Percentiles rank a stretch among this genome's conserved stretches.
These are phyloP conservation scores for Zaprionus ghesquierei DNA, from an alignment of 1,140 invertebrate genomes.

Conservation along the genomic window DNA sequence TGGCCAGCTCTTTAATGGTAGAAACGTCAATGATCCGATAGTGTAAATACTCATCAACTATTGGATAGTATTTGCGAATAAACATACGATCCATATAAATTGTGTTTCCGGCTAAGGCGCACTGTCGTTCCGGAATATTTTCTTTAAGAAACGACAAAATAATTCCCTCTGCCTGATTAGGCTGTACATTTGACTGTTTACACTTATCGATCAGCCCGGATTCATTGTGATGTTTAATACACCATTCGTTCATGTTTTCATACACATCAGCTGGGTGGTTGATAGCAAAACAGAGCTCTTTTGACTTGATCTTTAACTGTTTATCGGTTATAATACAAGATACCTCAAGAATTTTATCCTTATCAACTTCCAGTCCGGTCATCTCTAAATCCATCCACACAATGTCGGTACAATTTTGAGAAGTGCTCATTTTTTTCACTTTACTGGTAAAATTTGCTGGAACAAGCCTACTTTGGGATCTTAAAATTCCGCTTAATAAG, in stretches of 20 bases:
- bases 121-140: constrained; percentile 87
- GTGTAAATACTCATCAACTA: constrained; percentile 90
- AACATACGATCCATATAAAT: constrained; percentile 94
- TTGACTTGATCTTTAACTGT: constrained; percentile 90
- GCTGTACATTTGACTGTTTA: constrained; percentile 86
- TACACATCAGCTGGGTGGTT: constrained; percentile 90
- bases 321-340: constrained; percentile 94
- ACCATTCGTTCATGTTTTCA: constrained; percentile 93
- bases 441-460: neutral
- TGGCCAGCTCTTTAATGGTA: constrained; percentile 92
- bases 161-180: constrained; percentile 87
- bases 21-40: constrained; percentile 97
- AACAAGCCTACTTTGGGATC: neutral
- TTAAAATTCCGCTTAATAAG: neutral
- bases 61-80: constrained; percentile 90
- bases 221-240: constrained; percentile 87
- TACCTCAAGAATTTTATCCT: constrained; percentile 93
- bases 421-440: constrained; percentile 36
- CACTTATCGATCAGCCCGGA: constrained; percentile 90
- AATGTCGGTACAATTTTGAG: constrained; percentile 35
- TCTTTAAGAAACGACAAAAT: constrained; percentile 89
- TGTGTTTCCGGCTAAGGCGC: constrained; percentile 94
- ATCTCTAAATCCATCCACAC: constrained; percentile 88
- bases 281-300: constrained; percentile 91
- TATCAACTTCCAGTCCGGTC: constrained; percentile 90